Percentiles rank a stretch among this genome's conserved stretches.
Evolutionary conservation across 2,797 vertebrate genomes (phyloP).

Genomic region (Dicrostonyx torquatus): DNA sequence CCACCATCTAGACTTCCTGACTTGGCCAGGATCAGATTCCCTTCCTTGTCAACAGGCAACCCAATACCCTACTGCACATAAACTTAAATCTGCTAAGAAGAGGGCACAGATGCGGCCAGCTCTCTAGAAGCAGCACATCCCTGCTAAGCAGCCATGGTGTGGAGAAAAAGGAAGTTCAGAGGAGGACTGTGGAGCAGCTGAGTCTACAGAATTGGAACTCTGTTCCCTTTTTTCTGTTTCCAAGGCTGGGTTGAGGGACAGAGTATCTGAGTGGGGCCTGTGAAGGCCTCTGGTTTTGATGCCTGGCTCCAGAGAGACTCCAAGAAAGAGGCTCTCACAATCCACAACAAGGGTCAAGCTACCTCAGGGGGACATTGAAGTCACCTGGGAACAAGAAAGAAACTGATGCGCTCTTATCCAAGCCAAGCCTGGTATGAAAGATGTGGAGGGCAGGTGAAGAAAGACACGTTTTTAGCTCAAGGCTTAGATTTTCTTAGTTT

Average conservation of each 20-base stretch:
- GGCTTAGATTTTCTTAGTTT: constrained; percentile 24
- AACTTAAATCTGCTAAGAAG: not conserved
- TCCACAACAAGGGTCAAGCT: not conserved
- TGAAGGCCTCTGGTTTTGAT: not conserved
- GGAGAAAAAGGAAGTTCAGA: not conserved
- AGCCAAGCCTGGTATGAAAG: not conserved
- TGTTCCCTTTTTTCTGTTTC: not conserved
- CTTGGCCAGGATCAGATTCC: constrained; percentile 5
- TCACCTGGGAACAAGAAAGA: not conserved
- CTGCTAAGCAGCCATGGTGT: not conserved
- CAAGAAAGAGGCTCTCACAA: not conserved
- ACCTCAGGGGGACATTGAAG: not conserved
- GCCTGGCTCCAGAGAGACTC: not conserved
- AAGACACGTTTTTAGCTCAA: not conserved
- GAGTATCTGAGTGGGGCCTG: not conserved
- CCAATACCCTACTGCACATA: not conserved
- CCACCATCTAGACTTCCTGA: not conserved
- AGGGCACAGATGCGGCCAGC: not conserved
- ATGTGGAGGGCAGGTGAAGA: not conserved
- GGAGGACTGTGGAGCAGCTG: no score
- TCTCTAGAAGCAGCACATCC: not conserved
- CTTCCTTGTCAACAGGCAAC: not conserved
- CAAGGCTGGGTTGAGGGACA: not conserved
- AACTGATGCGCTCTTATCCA: not conserved
- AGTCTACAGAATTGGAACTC: not conserved